phyloP scores from a whole-genome alignment of 2,888 invertebrate species.

The Lochmaea crataegi region DNA sequence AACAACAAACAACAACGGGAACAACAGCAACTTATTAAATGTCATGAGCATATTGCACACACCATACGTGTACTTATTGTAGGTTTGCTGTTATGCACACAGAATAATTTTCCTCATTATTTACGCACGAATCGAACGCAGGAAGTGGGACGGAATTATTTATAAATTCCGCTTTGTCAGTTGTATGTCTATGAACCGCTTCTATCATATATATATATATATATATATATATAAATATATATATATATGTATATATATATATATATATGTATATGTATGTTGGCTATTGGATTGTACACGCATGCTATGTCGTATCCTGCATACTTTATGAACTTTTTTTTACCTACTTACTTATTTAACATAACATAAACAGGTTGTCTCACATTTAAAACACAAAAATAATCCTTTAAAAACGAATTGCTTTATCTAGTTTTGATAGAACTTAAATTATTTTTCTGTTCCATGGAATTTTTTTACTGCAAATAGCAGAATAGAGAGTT shows the following conservation, averaged over 20 bases:
- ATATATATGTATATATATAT: too few species aligned
- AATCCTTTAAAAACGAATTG: too few species aligned
- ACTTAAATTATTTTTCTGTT: too few species aligned
- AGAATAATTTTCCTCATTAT: conserved; percentile 53
- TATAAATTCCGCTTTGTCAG: conserved; percentile 41
- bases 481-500: too few species aligned
- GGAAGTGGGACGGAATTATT: conserved; percentile 56
- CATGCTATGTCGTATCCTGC: conserved; percentile 37
- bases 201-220: too few species aligned
- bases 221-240: too few species aligned
- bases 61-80: neutral
- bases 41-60: neutral
- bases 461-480: too few species aligned
- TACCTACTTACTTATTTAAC: conserved; percentile 23
- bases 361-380: conserved; percentile 18
- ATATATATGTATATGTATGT: too few species aligned
- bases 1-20: too few species aligned
- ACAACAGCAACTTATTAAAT: too few species aligned
- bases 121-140: conserved; percentile 56
- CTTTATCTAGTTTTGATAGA: too few species aligned
- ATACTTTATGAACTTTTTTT: conserved; percentile 42
- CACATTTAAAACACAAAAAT: neutral
- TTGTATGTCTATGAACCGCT: conserved; percentile 22
- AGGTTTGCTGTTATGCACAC: conserved; percentile 22
- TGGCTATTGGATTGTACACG: conserved; percentile 12